phyloP scores from a whole-genome alignment of 2,113 vertebrate species.

The Anhinga anhinga region DNA sequence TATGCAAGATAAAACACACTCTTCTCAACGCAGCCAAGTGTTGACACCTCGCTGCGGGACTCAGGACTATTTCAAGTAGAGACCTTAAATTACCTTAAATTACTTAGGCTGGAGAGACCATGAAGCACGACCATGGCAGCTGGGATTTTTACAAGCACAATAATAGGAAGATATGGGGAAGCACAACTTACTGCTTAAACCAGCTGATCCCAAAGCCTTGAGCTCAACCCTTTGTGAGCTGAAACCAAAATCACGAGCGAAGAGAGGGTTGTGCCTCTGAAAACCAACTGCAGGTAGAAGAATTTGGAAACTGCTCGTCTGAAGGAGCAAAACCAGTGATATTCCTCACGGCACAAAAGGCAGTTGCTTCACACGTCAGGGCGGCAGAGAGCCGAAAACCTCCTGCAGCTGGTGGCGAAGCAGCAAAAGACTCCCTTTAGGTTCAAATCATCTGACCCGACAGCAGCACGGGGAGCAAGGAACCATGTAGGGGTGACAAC shows the following conservation, averaged over 20 bases:
- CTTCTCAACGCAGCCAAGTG: not conserved
- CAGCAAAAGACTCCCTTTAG: not conserved
- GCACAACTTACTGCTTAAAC: not conserved
- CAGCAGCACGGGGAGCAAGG: not conserved
- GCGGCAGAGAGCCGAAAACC: not conserved
- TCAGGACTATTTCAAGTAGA: not conserved
- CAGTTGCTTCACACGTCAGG: not conserved
- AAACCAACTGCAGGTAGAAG: not conserved
- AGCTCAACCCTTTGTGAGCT: not conserved
- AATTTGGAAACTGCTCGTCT: not conserved
- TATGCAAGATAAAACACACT: not conserved
- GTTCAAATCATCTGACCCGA: not conserved
- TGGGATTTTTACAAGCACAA: not conserved
- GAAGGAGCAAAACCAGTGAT: not conserved
- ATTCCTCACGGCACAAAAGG: not conserved
- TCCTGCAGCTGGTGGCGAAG: not conserved
- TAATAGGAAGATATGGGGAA: not conserved
- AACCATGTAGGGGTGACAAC: not conserved
- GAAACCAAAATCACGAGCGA: not conserved
- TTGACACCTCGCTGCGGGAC: not conserved
- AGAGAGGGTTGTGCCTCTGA: not conserved
- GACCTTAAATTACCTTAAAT: not conserved
- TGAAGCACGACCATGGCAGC: not conserved
- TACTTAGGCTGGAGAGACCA: not conserved
- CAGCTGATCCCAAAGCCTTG: not conserved